These are phyloP conservation scores for Chinchilla lanigera DNA, from an alignment of 2,113 vertebrate species.

Conservation along the genomic window DNA sequence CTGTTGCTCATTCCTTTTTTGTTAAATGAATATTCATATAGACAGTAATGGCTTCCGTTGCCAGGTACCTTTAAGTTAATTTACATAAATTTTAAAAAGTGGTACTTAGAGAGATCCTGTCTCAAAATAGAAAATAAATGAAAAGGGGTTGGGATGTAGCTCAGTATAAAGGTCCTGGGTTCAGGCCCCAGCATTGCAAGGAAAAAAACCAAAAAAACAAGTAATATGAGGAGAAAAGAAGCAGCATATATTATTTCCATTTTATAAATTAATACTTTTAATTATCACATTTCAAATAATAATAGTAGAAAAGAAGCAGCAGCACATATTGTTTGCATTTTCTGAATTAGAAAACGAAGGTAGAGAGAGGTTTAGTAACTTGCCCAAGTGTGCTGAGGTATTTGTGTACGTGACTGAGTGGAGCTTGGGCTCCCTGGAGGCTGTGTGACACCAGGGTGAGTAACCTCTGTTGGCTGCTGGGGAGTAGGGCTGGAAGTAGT, in stretches of 20 bases:
- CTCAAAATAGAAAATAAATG: not conserved
- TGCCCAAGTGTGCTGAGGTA: not conserved
- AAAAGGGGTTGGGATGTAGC: not conserved
- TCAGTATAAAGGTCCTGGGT: not conserved
- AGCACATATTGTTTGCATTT: not conserved
- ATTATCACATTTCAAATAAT: too few relatives aligned
- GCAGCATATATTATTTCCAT: not conserved
- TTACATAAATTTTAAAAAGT: not conserved
- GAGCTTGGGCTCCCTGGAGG: not conserved
- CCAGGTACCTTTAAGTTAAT: not conserved
- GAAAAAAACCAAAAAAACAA: not conserved
- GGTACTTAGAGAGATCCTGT: not conserved
- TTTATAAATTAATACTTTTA: conserved; percentile 20
- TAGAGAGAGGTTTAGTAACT: not conserved
- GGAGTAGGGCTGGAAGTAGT: not conserved
- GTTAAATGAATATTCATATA: not conserved
- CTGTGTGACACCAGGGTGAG: not conserved
- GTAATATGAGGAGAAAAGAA: not conserved
- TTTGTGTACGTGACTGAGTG: not conserved
- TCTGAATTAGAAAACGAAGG: not conserved
- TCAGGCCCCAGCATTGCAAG: not conserved
- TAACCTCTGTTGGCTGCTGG: not conserved
- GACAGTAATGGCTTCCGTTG: not conserved
- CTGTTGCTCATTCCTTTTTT: not conserved
- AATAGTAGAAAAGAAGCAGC: not conserved